A percentile compares a stretch with the other conserved stretches of the same genome.
These are phyloP conservation scores for Liposcelis brunnea DNA, from an alignment of 2,888 invertebrate genomes.

Conservation along the genomic window DNA sequence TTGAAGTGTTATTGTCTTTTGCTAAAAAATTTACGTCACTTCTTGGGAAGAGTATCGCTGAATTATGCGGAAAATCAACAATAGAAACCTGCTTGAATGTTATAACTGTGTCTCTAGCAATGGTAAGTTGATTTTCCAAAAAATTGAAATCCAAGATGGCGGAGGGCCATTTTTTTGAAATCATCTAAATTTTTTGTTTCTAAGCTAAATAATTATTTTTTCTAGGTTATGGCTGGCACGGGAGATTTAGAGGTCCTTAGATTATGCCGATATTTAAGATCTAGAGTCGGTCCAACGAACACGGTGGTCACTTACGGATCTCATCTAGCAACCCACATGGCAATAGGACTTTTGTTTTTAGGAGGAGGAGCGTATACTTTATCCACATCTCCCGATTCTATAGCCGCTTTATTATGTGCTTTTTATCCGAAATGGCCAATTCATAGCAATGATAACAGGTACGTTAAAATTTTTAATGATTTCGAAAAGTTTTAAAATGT, in stretches of 20 bases:
- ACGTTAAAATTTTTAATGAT: too few species aligned
- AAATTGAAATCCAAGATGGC: too few species aligned
- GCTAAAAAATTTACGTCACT: constrained; percentile 49
- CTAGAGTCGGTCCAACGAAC: constrained; percentile 53
- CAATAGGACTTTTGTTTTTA: constrained; percentile 80
- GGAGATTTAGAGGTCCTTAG: constrained; percentile 71
- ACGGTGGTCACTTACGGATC: constrained; percentile 71
- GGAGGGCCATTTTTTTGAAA: not conserved
- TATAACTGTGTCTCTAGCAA: constrained; percentile 59
- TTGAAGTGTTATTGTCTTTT: constrained; percentile 57
- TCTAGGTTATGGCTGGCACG: constrained; percentile 77
- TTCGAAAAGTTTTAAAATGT: too few species aligned
- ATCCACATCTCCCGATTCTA: constrained; percentile 61
- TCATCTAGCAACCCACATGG: constrained; percentile 91
- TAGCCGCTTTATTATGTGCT: constrained; percentile 81
- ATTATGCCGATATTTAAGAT: constrained; percentile 66
- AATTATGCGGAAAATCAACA: constrained; percentile 76
- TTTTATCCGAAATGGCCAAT: constrained; percentile 95
- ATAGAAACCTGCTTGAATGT: constrained; percentile 79
- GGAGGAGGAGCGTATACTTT: constrained; percentile 83
- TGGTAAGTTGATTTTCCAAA: constrained; percentile 34
- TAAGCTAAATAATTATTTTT: constrained; percentile 16
- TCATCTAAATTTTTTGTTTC: not conserved
- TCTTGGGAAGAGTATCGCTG: constrained; percentile 53
- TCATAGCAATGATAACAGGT: constrained; percentile 92